Conservation (phyloP, 2,113 vertebrate genomes). For the Hyperopisus bebe region DNA sequence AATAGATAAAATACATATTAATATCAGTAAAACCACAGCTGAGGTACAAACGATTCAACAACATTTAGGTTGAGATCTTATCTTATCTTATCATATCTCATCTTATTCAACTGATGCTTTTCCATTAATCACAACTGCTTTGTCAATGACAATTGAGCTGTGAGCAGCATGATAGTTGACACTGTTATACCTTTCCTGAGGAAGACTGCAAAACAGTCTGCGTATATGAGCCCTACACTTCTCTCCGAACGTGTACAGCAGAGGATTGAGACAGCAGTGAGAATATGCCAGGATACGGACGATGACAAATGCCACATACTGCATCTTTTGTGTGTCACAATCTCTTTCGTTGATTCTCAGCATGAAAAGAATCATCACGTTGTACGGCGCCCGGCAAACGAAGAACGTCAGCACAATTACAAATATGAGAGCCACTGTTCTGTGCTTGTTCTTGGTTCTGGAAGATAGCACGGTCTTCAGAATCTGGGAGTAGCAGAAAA, state of each 20-base stretch:
- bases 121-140: neutral
- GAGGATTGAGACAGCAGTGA: constrained; percentile 69
- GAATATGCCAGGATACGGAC: constrained; percentile 54
- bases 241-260: constrained; percentile 57
- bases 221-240: constrained; percentile 49
- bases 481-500: constrained; percentile 62
- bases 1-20: neutral
- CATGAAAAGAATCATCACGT: constrained; percentile 46
- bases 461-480: constrained; percentile 49
- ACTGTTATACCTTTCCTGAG: neutral
- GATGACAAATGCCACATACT: constrained; percentile 26
- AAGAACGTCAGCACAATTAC: constrained; percentile 59
- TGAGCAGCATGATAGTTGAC: neutral
- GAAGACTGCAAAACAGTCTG: constrained; percentile 26
- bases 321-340: constrained; percentile 25
- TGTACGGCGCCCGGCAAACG: constrained; percentile 66
- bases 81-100: no score
- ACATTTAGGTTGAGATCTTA: neutral
- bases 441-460: constrained; percentile 46
- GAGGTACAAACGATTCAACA: neutral
- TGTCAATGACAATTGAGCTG: neutral
- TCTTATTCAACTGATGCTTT: neutral
- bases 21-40: neutral
- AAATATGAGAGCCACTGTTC: constrained; percentile 53
- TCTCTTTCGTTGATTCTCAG: rapidly evolving